A percentile compares a stretch with the other conserved stretches of the same genome.
Conservation (phyloP, 92 coral and sea anemone genomes). For the Porites evermanni region DNA sequence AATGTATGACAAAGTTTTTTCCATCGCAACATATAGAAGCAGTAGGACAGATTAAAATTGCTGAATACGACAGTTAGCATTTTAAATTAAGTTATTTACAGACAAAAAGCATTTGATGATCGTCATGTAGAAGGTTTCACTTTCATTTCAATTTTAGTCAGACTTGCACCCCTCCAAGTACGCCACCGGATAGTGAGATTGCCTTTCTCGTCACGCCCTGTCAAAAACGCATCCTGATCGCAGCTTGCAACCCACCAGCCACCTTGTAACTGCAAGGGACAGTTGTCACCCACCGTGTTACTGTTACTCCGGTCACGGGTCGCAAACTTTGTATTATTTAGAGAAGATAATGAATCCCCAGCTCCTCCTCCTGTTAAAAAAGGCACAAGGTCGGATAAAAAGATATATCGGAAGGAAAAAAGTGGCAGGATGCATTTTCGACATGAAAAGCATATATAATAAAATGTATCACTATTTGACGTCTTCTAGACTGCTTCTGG, state of each 20-base stretch:
- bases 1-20: no score
- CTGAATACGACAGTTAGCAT: no score
- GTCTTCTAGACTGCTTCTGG: no score
- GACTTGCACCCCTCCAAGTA: conserved; percentile 59
- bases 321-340: conserved; percentile 58
- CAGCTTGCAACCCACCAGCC: conserved; percentile 78
- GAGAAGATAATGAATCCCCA: conserved; percentile 65
- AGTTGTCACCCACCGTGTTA: not conserved
- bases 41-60: no score
- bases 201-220: conserved; percentile 56
- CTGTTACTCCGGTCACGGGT: conserved; percentile 61
- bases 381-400: no score
- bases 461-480: no score
- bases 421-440: no score
- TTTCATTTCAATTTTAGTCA: conserved; percentile 63
- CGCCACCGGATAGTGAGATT: conserved; percentile 66
- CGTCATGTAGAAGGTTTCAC: conserved; percentile 1
- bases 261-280: conserved; percentile 16
- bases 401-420: no score
- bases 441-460: no score
- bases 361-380: conserved; percentile 44
- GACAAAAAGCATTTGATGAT: no score
- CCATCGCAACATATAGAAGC: no score
- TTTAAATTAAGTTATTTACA: no score
- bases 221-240: conserved; percentile 61